Conservation (phyloP, 1,140 invertebrate genomes). For the Drosophila novamexicana region DNA sequence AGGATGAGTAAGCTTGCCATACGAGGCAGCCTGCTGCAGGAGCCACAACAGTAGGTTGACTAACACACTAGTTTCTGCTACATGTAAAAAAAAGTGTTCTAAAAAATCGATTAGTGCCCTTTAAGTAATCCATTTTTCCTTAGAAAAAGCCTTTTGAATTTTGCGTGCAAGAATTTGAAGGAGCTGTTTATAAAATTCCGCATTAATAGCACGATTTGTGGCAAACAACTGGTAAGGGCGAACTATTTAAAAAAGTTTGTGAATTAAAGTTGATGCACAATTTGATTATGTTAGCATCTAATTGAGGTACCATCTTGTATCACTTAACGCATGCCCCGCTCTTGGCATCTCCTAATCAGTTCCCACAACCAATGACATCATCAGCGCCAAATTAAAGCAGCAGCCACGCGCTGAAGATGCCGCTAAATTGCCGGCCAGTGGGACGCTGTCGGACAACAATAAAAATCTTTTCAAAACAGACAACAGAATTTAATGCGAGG, state of each 20-base stretch:
- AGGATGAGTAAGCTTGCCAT: slow-evolving; percentile 45
- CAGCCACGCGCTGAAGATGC: slow-evolving; percentile 46
- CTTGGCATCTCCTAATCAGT: slow-evolving; percentile 39
- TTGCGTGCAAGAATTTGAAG: slow-evolving; percentile 50
- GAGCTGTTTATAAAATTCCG: not conserved
- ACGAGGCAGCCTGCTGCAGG: slow-evolving; percentile 31
- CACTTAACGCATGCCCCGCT: not conserved
- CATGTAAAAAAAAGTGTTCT: not conserved
- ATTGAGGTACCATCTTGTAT: slow-evolving; percentile 1
- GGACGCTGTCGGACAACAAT: slow-evolving; percentile 26
- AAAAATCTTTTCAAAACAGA: slow-evolving; percentile 35
- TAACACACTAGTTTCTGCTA: not conserved
- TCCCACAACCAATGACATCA: slow-evolving; percentile 65
- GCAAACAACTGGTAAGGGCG: slow-evolving; percentile 13
- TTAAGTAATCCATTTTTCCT: not conserved
- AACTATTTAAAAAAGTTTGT: slow-evolving; percentile 1
- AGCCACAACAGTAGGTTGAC: slow-evolving; percentile 59
- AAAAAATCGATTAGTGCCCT: slow-evolving; percentile 55
- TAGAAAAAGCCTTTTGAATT: slow-evolving; percentile 13
- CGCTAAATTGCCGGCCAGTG: slow-evolving; percentile 35
- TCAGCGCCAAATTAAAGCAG: slow-evolving; percentile 36
- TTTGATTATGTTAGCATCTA: not conserved
- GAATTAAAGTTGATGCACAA: not conserved
- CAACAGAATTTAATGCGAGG: slow-evolving; percentile 12
- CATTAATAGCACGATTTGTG: slow-evolving; percentile 34